Conservation (phyloP, 2,113 vertebrate species). For the Rhinoderma darwinii region DNA sequence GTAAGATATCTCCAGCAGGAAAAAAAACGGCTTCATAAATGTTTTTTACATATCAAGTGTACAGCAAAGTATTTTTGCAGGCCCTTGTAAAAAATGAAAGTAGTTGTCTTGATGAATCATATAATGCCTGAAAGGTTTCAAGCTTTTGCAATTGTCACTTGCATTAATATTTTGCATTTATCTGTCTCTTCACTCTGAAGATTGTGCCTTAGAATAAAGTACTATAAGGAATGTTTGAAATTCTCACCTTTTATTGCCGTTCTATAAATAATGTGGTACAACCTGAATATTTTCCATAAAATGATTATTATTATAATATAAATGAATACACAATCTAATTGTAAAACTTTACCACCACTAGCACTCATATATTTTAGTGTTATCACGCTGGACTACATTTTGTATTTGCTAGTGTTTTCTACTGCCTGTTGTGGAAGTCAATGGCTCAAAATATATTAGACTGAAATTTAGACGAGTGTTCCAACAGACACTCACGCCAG, state of each 20-base stretch:
- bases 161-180: constrained; percentile 55
- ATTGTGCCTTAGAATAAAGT: constrained; percentile 37
- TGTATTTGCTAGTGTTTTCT: too few species aligned
- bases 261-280: background rate
- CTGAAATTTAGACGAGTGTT: too few species aligned
- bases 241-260: constrained; percentile 28
- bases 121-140: constrained; percentile 57
- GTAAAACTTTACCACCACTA: background rate
- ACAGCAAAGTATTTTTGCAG: constrained; percentile 35
- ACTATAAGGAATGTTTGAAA: constrained; percentile 3
- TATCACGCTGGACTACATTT: too few species aligned
- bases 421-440: too few species aligned
- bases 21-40: constrained; percentile 55
- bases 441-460: too few species aligned
- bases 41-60: constrained; percentile 57
- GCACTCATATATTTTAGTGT: too few species aligned
- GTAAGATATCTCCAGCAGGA: constrained; percentile 39
- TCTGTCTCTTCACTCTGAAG: constrained; percentile 45
- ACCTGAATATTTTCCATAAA: background rate
- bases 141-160: constrained; percentile 50
- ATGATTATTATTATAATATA: background rate
- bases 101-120: constrained; percentile 39
- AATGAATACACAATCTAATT: background rate
- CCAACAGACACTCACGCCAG: too few species aligned
- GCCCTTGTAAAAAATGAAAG: constrained; percentile 49